phyloP scores from a whole-genome alignment of 2,113 vertebrate genomes.

The Ginglymostoma cirratum region DNA sequence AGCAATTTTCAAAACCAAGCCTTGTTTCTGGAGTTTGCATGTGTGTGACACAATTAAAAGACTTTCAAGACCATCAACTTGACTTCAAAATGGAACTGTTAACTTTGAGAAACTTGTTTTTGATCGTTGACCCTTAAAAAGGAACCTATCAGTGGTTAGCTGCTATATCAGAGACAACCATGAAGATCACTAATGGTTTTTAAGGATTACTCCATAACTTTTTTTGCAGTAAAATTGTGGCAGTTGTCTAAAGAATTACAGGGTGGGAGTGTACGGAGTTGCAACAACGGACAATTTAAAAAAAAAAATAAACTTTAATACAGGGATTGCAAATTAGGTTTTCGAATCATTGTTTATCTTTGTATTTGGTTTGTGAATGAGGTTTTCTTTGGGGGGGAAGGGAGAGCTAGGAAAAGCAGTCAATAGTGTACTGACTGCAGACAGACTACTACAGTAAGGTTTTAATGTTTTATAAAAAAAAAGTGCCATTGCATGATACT shows the following conservation, averaged over 20 bases:
- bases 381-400: neutral
- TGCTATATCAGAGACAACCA: conserved; percentile 35
- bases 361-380: conserved; percentile 38
- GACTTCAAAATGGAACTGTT: conserved; percentile 37
- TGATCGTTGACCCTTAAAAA: conserved; percentile 31
- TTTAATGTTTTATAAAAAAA: conserved; percentile 40
- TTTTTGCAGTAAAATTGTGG: conserved; percentile 35
- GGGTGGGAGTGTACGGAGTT: conserved; percentile 31
- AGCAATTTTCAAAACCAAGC: conserved; percentile 32
- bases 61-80: conserved; percentile 33
- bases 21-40: conserved; percentile 36
- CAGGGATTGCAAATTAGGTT: conserved; percentile 37
- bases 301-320: conserved; percentile 37
- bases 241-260: conserved; percentile 32
- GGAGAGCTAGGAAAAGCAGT: conserved; percentile 29
- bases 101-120: conserved; percentile 34
- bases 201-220: conserved; percentile 32
- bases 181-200: conserved; percentile 37
- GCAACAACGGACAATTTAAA: conserved; percentile 24
- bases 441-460: conserved; percentile 51
- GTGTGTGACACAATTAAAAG: conserved; percentile 36
- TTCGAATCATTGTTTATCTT: conserved; percentile 38
- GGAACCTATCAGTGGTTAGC: conserved; percentile 36
- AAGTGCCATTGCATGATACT: conserved; percentile 63
- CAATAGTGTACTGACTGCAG: conserved; percentile 35